Evolutionary conservation across 64 coral and sea anemone genomes (phyloP).

Genomic region (Cladopsammia gracilis): DNA sequence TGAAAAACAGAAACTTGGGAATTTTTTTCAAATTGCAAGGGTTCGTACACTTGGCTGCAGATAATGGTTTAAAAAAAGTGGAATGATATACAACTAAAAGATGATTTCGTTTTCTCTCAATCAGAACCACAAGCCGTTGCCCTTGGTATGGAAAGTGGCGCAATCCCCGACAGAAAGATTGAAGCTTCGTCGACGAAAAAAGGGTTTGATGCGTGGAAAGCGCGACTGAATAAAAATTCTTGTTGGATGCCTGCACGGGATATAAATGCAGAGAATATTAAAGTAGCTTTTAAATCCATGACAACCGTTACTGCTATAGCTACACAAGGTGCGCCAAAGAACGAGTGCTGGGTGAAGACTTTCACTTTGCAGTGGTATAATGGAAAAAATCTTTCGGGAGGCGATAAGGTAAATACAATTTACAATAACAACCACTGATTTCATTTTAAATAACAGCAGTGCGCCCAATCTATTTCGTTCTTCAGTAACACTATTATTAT

Average conservation of each 20-base stretch:
- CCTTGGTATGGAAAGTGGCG: conserved; percentile 24
- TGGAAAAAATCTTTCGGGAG: no score
- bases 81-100: no score
- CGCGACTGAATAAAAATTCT: neutral
- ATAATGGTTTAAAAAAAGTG: no score
- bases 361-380: neutral
- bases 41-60: no score
- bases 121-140: neutral
- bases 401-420: no score
- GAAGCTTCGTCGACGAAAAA: neutral
- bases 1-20: no score
- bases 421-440: no score
- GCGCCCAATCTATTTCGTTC: no score
- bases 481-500: no score
- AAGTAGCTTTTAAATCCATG: neutral
- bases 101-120: neutral
- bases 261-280: neutral
- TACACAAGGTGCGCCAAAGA: conserved; percentile 5
- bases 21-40: no score
- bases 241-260: neutral
- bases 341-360: neutral
- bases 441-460: no score
- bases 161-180: neutral
- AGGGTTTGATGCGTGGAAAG: conserved; percentile 2
- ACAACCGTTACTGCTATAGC: conserved; percentile 6